phyloP scores from a whole-genome alignment of 2,113 vertebrate genomes.

The Podocnemis expansa region DNA sequence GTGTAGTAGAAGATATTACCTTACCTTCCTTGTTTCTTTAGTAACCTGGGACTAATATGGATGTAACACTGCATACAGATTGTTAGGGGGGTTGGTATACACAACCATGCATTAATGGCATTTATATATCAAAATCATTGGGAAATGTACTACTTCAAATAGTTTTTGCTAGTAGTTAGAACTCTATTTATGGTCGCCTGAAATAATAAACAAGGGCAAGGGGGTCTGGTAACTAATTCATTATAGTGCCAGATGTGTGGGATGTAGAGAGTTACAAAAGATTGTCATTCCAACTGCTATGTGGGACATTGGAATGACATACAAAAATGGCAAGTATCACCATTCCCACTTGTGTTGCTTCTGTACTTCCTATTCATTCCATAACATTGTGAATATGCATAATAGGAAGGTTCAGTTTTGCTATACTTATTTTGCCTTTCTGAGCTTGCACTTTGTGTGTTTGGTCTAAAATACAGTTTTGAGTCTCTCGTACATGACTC shows the following conservation, averaged over 20 bases:
- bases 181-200: not conserved
- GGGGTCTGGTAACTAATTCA: not conserved
- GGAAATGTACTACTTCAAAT: not conserved
- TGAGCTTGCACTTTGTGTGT: not conserved
- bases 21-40: not conserved
- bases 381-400: not conserved
- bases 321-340: not conserved
- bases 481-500: not conserved
- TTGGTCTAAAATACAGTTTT: not conserved
- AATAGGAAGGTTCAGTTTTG: not conserved
- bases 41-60: not conserved
- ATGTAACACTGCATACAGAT: not conserved
- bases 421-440: not conserved
- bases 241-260: not conserved
- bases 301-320: not conserved
- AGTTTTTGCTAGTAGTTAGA: not conserved
- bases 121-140: not conserved
- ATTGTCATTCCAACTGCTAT: not conserved
- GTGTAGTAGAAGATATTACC: not conserved
- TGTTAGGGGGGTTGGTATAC: not conserved
- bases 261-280: not conserved
- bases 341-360: not conserved
- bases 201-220: not conserved
- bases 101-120: not conserved
- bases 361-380: not conserved